phyloP scores from a whole-genome alignment of 2,113 vertebrate genomes.

The Takifugu bimaculatus region DNA sequence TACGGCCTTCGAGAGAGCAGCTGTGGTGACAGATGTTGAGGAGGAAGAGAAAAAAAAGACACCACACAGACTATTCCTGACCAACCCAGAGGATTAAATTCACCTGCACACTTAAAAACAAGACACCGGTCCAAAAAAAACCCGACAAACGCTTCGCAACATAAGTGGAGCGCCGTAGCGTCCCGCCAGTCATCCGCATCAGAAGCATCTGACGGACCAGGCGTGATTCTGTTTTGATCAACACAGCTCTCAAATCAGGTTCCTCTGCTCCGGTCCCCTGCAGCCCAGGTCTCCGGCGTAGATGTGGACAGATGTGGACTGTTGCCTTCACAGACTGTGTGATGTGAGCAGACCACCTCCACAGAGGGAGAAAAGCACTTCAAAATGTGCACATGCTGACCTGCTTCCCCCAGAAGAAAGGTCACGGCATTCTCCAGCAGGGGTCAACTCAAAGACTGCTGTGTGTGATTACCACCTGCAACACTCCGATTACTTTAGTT shows the following conservation, averaged over 20 bases:
- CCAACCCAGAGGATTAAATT: too few species aligned
- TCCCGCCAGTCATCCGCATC: not conserved
- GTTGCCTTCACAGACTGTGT: not conserved
- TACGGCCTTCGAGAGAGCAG: conserved; percentile 7
- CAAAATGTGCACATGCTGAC: conserved; percentile 5
- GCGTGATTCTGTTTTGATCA: not conserved
- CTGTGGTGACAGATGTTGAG: conserved; percentile 31
- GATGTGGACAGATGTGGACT: not conserved
- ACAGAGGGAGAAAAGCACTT: not conserved
- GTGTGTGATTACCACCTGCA: not conserved
- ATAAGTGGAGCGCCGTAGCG: not conserved
- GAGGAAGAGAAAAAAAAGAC: not conserved
- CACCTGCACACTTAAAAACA: too few species aligned
- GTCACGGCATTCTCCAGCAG: not conserved
- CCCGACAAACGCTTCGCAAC: not conserved
- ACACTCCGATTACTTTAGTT: not conserved
- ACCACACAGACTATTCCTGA: not conserved
- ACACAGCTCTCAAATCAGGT: not conserved
- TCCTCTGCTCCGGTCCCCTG: too few species aligned
- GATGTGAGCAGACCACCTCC: not conserved
- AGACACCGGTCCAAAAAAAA: too few species aligned
- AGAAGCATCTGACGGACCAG: not conserved
- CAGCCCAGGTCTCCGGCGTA: too few species aligned
- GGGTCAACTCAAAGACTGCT: not conserved
- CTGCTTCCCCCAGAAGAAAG: not conserved